Conservation (phyloP, 2,797 vertebrate species). For the Vireo griseus region DNA sequence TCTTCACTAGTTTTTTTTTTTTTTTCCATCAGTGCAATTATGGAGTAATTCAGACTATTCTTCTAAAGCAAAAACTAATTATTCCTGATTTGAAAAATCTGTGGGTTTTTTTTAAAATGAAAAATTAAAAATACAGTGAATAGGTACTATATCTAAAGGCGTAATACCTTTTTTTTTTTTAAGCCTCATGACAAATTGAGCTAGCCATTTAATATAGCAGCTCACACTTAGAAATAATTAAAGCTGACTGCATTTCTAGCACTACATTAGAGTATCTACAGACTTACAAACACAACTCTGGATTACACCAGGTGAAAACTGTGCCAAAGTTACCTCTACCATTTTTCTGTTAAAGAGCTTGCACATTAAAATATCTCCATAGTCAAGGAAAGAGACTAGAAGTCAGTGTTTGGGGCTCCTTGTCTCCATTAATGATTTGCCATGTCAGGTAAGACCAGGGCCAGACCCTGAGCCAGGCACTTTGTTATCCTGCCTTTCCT, state of each 20-base stretch:
- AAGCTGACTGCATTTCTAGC: not conserved
- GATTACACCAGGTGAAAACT: not conserved
- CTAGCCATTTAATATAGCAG: not conserved
- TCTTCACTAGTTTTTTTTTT: not conserved
- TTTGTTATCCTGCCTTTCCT: not conserved
- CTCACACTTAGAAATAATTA: not conserved
- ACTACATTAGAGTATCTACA: not conserved
- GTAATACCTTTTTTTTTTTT: not conserved
- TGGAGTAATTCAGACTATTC: conserved; percentile 21
- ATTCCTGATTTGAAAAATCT: conserved; percentile 28
- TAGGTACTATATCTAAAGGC: not conserved
- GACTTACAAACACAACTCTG: not conserved
- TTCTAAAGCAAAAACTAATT: conserved; percentile 35
- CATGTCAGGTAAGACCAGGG: not conserved
- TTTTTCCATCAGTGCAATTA: conserved; percentile 34
- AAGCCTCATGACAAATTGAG: not conserved
- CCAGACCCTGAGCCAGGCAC: accelerated
- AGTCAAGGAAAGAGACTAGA: not conserved
- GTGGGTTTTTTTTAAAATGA: not conserved
- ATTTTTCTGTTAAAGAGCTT: not conserved
- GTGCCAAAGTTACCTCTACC: not conserved
- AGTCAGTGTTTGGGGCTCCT: not conserved
- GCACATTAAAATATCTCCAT: not conserved
- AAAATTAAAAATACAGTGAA: not conserved
- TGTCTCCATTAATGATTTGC: not conserved